Base-by-base conservation (phyloP, 2,113 vertebrate species). In the Eulacestoma nigropectus region DNA sequence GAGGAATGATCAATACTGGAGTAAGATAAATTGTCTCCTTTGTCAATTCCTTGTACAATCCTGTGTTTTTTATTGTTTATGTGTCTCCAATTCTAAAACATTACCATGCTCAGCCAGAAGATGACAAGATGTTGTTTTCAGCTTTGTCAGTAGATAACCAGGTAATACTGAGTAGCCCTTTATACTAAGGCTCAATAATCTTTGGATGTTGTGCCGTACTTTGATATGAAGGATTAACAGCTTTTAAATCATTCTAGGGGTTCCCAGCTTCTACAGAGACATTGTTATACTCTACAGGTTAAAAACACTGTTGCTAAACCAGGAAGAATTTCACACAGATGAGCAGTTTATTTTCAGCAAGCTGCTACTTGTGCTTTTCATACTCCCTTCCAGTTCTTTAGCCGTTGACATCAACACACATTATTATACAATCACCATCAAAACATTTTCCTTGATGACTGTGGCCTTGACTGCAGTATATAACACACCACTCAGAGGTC, bases 1-100 rank as follows among this genome's bases (percentile, higher is more conserved):
- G 44, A 65, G 37, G 17, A 79, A 26, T 35, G 29, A n/a, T 35
- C 53, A 72, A 55, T 62, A 64, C 15, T 17, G 65, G 83, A 95
- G 87, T 86, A 94, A 95, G 93, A 96, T 64, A 93, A 96, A 91
- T 88, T 84, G 93, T 68, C 87, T 95, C 60, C 32, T 76, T 55
- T 83, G 78, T 94, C 74, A 96, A 87, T 70, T 91, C 94, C 87
- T 95, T 91, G 69, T 90, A 96, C 39, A 9, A 83, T 76, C 4
- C 12, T 26, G 27, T 35, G 41, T 3, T 42, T 82, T 87, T 68
- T 52, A 42, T n/a, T 81, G 21, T 93, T n/a, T 44, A 87, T 87
- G 17, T 81, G 13, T 69, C 79, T 75, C 64, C 23, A 52, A 30
- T 93, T 90, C 81, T 53, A 84, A 97, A 94, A 93, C 75, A 89